These are phyloP conservation scores for Xanthorhoe spadicearia DNA, from an alignment of 2,888 invertebrate species.

Conservation along the genomic window DNA sequence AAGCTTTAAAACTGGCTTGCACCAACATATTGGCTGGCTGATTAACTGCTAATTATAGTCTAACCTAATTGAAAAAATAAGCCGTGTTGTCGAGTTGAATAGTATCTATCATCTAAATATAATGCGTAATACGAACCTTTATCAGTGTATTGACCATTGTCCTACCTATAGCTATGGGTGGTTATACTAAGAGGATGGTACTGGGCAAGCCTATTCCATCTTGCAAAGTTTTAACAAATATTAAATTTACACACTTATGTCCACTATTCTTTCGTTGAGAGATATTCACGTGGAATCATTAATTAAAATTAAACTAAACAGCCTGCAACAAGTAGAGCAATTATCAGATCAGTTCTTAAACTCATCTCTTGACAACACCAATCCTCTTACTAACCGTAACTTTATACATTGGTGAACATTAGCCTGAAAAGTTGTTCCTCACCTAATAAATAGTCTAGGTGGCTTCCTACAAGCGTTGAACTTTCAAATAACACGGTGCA, in stretches of 20 bases:
- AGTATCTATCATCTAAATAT: too few relatives aligned
- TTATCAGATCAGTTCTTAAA: not conserved
- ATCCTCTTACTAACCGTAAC: not conserved
- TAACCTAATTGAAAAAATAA: too few relatives aligned
- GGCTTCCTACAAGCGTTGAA: constrained; percentile 17
- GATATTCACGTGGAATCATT: not conserved
- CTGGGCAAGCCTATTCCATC: too few relatives aligned
- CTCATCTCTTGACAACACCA: not conserved
- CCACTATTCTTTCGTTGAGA: too few relatives aligned
- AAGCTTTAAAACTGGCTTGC: constrained; percentile 30
- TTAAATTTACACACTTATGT: too few relatives aligned
- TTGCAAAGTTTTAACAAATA: too few relatives aligned
- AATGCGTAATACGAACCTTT: too few relatives aligned
- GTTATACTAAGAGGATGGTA: too few relatives aligned
- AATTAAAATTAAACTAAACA: not conserved
- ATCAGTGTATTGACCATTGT: too few relatives aligned
- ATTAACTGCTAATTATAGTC: not conserved
- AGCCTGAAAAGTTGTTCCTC: constrained; percentile 24
- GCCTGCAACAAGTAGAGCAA: not conserved
- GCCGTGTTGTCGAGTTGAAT: too few relatives aligned
- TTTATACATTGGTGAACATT: constrained; percentile 1
- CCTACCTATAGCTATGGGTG: too few relatives aligned
- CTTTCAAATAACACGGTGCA: constrained; percentile 11
- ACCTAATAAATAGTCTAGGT: constrained; percentile 21
- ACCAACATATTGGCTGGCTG: not conserved